Evolutionary conservation across 1,140 invertebrate species (phyloP).

Genomic region (Papilio machaon): DNA sequence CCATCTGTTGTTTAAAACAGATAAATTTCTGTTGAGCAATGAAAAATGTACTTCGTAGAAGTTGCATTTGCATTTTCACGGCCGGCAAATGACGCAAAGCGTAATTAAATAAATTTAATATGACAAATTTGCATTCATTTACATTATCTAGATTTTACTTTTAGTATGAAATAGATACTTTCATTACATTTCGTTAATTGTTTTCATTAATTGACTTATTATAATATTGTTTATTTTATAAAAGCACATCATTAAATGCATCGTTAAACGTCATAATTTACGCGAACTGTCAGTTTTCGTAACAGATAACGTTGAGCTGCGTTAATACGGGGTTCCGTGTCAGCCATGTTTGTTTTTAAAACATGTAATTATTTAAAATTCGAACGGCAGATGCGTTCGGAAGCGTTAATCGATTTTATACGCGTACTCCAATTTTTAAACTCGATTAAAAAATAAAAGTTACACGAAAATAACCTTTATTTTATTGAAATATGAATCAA

Average conservation of each 20-base stretch:
- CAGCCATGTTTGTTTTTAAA: conserved; percentile 75
- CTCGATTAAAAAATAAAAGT: conserved; percentile 19
- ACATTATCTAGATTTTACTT: conserved; percentile 8
- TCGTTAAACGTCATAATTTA: conserved; percentile 36
- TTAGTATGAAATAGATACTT: neutral
- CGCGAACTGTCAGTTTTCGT: conserved; percentile 58
- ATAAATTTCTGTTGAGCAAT: too few relatives aligned
- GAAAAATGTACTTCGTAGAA: too few relatives aligned
- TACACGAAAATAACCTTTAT: conserved; percentile 7
- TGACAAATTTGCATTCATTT: neutral
- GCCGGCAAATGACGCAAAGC: neutral
- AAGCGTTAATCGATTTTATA: conserved; percentile 73
- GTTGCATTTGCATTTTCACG: too few relatives aligned
- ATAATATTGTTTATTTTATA: conserved; percentile 25
- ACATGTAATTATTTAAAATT: conserved; percentile 79
- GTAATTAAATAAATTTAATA: neutral
- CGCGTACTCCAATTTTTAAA: conserved; percentile 43
- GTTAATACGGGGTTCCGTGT: conserved; percentile 66
- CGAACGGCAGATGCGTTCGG: conserved; percentile 74
- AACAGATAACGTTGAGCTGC: conserved; percentile 65
- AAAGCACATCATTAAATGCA: conserved; percentile 33
- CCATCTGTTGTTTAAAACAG: too few relatives aligned
- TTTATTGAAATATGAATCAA: neutral
- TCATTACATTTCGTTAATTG: conserved; percentile 3
- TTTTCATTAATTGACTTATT: conserved; percentile 35